Evolutionary conservation across 2,888 invertebrate species (phyloP).

Genomic region (Drosophila rubida): DNA sequence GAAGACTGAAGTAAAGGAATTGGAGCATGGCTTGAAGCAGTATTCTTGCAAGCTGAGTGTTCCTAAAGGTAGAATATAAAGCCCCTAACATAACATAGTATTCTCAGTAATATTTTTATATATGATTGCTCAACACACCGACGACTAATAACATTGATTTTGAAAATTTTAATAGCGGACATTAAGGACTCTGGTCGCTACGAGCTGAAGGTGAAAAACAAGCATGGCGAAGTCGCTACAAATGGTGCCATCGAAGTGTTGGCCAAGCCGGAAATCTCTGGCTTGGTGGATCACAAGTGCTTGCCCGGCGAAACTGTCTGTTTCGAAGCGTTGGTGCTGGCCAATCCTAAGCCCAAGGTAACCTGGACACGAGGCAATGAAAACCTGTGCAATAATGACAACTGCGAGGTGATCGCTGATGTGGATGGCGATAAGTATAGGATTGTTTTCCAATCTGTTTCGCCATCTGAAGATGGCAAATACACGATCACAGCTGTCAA

Average conservation of each 20-base stretch:
- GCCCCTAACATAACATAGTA: too few species aligned
- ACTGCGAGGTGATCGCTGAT: slow-evolving; percentile 85
- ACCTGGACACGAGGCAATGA: slow-evolving; percentile 88
- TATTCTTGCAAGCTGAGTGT: slow-evolving; percentile 90
- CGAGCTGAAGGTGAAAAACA: slow-evolving; percentile 91
- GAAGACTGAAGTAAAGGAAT: slow-evolving; percentile 88
- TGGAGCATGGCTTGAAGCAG: slow-evolving; percentile 92
- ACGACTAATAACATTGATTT: background rate
- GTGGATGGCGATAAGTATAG: slow-evolving; percentile 85
- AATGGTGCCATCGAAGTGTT: slow-evolving; percentile 92
- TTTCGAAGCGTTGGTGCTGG: slow-evolving; percentile 92
- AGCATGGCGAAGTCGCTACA: slow-evolving; percentile 91
- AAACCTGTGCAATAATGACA: slow-evolving; percentile 84
- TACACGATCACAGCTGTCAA: slow-evolving; percentile 93
- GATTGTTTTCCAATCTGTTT: slow-evolving; percentile 89
- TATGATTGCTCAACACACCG: background rate
- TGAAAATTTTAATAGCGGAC: slow-evolving; percentile 82
- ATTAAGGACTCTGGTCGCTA: slow-evolving; percentile 93
- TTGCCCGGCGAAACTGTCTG: slow-evolving; percentile 92
- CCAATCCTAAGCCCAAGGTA: slow-evolving; percentile 95
- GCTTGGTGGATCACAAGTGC: slow-evolving; percentile 89
- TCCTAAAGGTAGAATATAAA: slow-evolving; percentile 30
- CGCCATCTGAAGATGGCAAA: slow-evolving; percentile 90
- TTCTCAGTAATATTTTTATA: too few species aligned
- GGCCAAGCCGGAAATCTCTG: slow-evolving; percentile 91